phyloP scores from a whole-genome alignment of 2,797 vertebrate species.

The Masticophis lateralis region DNA sequence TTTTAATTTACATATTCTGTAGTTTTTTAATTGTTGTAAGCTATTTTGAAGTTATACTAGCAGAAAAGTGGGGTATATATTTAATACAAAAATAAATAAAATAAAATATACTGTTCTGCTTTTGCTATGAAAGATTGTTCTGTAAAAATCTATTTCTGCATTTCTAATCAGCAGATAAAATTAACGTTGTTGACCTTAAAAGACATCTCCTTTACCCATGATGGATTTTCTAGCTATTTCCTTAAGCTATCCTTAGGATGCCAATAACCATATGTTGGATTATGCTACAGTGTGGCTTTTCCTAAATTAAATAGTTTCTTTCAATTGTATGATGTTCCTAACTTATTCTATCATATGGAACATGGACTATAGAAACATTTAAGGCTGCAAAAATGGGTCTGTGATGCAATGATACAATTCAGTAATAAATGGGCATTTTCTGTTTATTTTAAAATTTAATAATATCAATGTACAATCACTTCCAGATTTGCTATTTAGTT shows the following conservation, averaged over 20 bases:
- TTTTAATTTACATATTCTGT: not conserved
- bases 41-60: not conserved
- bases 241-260: not conserved
- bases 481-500: not conserved
- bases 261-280: not conserved
- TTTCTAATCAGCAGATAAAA: not conserved
- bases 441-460: not conserved
- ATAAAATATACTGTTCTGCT: not conserved
- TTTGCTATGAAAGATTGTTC: not conserved
- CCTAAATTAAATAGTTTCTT: not conserved
- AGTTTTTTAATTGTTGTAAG: not conserved
- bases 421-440: not conserved
- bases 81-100: not conserved
- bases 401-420: not conserved
- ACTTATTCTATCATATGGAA: not conserved
- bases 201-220: not conserved
- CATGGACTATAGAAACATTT: not conserved
- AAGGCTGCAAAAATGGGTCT: not conserved
- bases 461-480: not conserved
- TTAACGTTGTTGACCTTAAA: not conserved
- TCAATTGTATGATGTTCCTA: not conserved
- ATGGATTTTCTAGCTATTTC: not conserved
- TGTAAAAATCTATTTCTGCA: not conserved
- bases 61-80: not conserved
- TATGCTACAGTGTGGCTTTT: not conserved